These are phyloP conservation scores for Melieria picta DNA, from an alignment of 2,888 invertebrate species.

Conservation along the genomic window DNA sequence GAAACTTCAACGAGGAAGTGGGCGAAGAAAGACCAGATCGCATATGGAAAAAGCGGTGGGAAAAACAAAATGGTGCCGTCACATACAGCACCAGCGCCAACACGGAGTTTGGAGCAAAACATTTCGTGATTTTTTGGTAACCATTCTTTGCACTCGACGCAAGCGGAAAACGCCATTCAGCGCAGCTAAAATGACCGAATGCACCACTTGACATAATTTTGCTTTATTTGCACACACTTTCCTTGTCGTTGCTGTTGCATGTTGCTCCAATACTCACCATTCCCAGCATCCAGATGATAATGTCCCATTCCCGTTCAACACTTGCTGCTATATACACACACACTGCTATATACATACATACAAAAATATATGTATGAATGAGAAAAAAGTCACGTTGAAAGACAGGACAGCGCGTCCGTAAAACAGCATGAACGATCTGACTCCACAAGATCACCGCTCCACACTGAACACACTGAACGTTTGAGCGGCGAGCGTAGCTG, in stretches of 20 bases:
- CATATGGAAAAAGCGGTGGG: constrained; percentile 12
- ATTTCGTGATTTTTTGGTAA: constrained; percentile 1
- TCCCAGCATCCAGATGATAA: constrained; percentile 13
- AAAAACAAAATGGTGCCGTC: constrained; percentile 39
- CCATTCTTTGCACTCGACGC: not conserved
- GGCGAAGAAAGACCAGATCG: not conserved
- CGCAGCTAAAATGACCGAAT: no score
- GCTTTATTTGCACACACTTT: constrained; percentile 1
- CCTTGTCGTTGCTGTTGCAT: not conserved
- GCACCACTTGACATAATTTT: constrained; percentile 17
- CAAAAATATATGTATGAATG: not conserved
- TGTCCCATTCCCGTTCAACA: constrained; percentile 12
- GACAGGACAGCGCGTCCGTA: not conserved
- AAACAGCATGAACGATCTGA: constrained; percentile 36
- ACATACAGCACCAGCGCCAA: not conserved
- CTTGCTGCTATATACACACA: constrained; percentile 11
- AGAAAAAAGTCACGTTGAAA: not conserved
- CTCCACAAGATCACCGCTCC: constrained; percentile 40
- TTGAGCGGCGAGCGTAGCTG: not conserved
- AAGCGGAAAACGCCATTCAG: no score
- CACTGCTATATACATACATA: not conserved
- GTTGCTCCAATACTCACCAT: constrained; percentile 24
- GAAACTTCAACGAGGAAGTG: not conserved
- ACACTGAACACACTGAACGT: constrained; percentile 32
- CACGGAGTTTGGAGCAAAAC: not conserved